These are phyloP conservation scores for Drosophila meridionalis DNA, from an alignment of 2,888 invertebrate species.

Conservation along the genomic window DNA sequence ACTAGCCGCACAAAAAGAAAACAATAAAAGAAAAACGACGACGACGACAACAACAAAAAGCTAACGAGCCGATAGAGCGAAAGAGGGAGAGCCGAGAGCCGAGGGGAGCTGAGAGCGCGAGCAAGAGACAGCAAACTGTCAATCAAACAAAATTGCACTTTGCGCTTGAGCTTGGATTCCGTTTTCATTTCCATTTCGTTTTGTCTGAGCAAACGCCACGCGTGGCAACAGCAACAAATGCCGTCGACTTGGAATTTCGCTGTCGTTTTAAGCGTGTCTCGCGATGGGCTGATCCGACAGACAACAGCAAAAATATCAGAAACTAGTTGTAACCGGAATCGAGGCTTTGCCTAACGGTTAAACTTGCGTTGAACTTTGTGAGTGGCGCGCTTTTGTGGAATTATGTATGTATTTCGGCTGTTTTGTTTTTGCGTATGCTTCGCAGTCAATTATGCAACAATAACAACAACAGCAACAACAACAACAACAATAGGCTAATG, in stretches of 20 bases:
- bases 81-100: not conserved
- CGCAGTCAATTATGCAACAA: slow-evolving; percentile 39
- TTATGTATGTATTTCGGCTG: not conserved
- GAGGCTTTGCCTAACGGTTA: slow-evolving; percentile 23
- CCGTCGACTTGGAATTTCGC: slow-evolving; percentile 18
- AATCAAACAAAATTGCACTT: slow-evolving; percentile 45
- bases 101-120: not conserved
- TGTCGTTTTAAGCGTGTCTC: slow-evolving; percentile 23
- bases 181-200: slow-evolving; percentile 54
- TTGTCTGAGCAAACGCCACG: slow-evolving; percentile 49
- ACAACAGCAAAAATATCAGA: slow-evolving; percentile 9
- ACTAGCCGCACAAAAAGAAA: slow-evolving; percentile 57
- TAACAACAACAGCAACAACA: slow-evolving; percentile 15
- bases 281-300: slow-evolving; percentile 17
- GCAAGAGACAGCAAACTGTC: slow-evolving; percentile 7
- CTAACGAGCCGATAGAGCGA: not conserved
- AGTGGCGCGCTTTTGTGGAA: slow-evolving; percentile 12
- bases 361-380: slow-evolving; percentile 41
- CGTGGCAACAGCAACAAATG: slow-evolving; percentile 61
- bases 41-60: slow-evolving; percentile 4
- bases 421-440: slow-evolving; percentile 16
- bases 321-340: slow-evolving; percentile 51
- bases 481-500: slow-evolving; percentile 3
- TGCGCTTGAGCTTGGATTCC: slow-evolving; percentile 56
- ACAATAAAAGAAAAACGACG: slow-evolving; percentile 11